phyloP scores from a whole-genome alignment of 1,140 invertebrate species.

The Orius laevigatus region DNA sequence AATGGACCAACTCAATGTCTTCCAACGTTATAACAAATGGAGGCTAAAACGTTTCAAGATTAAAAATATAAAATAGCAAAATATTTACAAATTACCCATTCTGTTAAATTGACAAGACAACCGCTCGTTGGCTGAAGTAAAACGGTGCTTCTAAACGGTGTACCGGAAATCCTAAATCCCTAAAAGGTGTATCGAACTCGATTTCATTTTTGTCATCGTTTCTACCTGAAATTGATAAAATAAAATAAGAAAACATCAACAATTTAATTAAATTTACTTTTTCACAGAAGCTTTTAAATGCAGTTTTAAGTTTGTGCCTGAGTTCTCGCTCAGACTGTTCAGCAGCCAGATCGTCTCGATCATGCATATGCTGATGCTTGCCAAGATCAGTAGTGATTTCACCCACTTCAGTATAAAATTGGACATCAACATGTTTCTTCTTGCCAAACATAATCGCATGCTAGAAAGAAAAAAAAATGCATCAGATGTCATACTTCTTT shows the following conservation, averaged over 20 bases:
- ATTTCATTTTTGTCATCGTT: conserved; percentile 90
- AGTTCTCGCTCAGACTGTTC: conserved; percentile 97
- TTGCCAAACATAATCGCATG: conserved; percentile 99
- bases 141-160: conserved; percentile 92
- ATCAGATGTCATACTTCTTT: no score
- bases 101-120: conserved; percentile 90
- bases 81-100: conserved; percentile 53
- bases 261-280: conserved; percentile 36
- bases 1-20: conserved; percentile 95
- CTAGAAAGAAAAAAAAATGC: conserved; percentile 28
- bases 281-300: conserved; percentile 97
- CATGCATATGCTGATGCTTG: conserved; percentile 99
- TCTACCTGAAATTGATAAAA: conserved; percentile 47
- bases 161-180: conserved; percentile 93
- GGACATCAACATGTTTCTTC: conserved; percentile 97
- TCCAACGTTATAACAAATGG: conserved; percentile 96
- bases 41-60: conserved; percentile 39
- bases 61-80: neutral
- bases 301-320: conserved; percentile 87
- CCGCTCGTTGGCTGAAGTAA: conserved; percentile 92
- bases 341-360: conserved; percentile 93
- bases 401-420: conserved; percentile 99
- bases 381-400: conserved; percentile 99
- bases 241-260: neutral
- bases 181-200: conserved; percentile 97